Evolutionary conservation across 2,113 vertebrate genomes (phyloP).

Genomic region (Cisticola juncidis): DNA sequence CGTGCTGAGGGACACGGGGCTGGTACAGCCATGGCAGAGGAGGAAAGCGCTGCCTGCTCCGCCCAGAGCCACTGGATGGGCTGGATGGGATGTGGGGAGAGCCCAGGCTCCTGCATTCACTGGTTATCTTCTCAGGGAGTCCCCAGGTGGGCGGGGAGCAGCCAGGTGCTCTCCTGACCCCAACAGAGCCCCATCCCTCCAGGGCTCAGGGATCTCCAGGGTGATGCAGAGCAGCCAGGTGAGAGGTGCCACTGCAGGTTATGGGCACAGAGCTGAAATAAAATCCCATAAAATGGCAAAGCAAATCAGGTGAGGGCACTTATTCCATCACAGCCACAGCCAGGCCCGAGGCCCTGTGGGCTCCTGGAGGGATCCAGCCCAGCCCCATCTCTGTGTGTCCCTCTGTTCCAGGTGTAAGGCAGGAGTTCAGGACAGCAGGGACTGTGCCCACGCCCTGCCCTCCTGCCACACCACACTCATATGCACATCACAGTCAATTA

Average conservation of each 20-base stretch:
- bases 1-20: accelerated
- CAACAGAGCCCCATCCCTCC: not conserved
- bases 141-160: not conserved
- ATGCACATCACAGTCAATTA: conserved; percentile 89
- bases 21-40: not conserved
- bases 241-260: not conserved
- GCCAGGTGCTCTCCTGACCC: not conserved
- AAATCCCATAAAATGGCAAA: accelerated
- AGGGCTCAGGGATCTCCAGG: not conserved
- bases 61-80: not conserved
- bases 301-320: not conserved
- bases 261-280: not conserved
- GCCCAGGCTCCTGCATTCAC: not conserved
- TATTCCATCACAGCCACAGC: accelerated
- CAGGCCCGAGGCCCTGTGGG: not conserved
- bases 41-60: not conserved
- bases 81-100: not conserved
- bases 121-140: not conserved
- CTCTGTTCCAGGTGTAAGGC: not conserved
- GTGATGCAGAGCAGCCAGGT: not conserved
- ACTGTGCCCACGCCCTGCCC: not conserved
- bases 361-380: not conserved
- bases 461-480: conserved; percentile 40
- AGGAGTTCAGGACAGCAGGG: not conserved
- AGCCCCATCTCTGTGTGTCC: accelerated